Evolutionary conservation across 2,113 vertebrate genomes (phyloP).

Genomic region (Pheucticus melanocephalus): DNA sequence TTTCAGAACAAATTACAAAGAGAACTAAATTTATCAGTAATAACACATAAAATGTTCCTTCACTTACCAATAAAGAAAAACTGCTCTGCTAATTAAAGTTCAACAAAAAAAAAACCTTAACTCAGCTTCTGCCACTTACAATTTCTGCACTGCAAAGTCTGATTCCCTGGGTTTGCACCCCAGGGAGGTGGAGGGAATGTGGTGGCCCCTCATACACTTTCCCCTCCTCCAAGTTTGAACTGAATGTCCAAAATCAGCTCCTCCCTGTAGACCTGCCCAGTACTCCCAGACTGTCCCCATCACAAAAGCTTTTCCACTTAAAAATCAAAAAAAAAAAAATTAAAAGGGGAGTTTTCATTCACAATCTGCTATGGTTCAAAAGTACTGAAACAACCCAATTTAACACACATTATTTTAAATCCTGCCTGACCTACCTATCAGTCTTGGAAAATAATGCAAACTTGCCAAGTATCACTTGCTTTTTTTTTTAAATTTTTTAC

Average conservation of each 20-base stretch:
- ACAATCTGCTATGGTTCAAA: neutral
- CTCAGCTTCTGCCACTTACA: neutral
- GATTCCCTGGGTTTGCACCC: neutral
- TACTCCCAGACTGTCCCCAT: neutral
- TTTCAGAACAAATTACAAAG: constrained; percentile 20
- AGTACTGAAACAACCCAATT: neutral
- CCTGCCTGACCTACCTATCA: neutral
- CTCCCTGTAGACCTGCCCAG: neutral
- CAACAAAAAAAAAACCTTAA: constrained; percentile 8
- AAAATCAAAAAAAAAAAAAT: neutral
- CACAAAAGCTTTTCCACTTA: neutral
- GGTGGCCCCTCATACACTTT: neutral
- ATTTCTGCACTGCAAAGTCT: neutral
- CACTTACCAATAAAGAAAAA: neutral
- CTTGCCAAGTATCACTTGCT: neutral
- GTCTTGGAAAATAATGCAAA: neutral
- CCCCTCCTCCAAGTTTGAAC: neutral
- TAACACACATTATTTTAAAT: neutral
- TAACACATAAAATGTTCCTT: neutral
- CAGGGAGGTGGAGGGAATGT: neutral
- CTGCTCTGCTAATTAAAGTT: constrained; percentile 4
- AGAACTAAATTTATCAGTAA: constrained; percentile 21
- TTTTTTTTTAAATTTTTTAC: neutral
- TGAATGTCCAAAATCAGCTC: neutral
- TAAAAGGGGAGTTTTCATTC: neutral